Base-by-base conservation (phyloP, 1,140 invertebrate species). In the Melanaphis sacchari region DNA sequence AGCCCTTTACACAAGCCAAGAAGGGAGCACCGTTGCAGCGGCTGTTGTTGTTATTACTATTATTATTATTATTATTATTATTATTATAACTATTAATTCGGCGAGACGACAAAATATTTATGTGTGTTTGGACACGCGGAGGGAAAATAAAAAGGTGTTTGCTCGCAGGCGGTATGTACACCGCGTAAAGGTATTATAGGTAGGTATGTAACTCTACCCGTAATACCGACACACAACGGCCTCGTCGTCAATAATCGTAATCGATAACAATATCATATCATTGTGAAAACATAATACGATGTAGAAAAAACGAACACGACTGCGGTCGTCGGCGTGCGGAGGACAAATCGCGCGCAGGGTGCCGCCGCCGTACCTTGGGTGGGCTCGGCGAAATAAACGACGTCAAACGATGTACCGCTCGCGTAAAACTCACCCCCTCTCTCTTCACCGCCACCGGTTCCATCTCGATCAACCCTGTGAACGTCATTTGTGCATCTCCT, bases 51-150 rank as follows among this genome's bases (percentile, higher is more conserved):
- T 31, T 59, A 26, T 26, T 52, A 26, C n/a, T 66, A 31, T 59
- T 59, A 59, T 59, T 31, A 76, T 76, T 76, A n/a, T 76, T n/a
- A n/a, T n/a, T n/a, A n/a, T 26, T 66, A 31, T 59, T 59, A 59
- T 59, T 31, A 76, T 76, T 76, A n/a, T 76, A 76, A 76, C 22
- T 89, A 89, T 89, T 52, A 52, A 89, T 89, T 89, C 87, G 46
- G n/a, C 36, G 36, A 52, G n/a, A 89, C 87, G 87, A 89, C 87
- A 89, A 52, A 89, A 89, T 89, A 89, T 89, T 89, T 89, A 21
- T 88, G 38, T 31, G 36, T 89, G 87, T 89, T 89, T 89, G 46
- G 87, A 89, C 87, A 52, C 43, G 31, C 85, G 43, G 26, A 21
- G 85, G 43, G 31, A 40, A 43, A 40, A 85, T 31, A n/a, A 89